Conservation (phyloP, 1,140 invertebrate genomes). For the Aphaenogaster ashmeadi region DNA sequence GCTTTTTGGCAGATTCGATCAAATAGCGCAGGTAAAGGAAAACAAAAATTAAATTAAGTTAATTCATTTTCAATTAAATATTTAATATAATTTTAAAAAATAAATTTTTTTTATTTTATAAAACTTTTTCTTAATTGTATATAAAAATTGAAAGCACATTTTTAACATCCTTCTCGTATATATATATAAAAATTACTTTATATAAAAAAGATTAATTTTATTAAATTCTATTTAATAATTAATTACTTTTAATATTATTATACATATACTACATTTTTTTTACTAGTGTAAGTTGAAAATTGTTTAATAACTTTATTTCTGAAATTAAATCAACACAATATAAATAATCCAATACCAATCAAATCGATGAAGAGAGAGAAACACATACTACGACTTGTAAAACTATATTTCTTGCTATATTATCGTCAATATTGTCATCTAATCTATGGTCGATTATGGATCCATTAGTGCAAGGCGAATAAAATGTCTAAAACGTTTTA, state of each 20-base stretch:
- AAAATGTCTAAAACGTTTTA: conserved; percentile 53
- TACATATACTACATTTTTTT: not conserved
- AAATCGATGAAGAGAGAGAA: not conserved
- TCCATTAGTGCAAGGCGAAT: conserved; percentile 47
- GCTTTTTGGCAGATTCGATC: conserved; percentile 98
- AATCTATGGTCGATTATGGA: conserved; percentile 48
- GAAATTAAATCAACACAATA: not conserved
- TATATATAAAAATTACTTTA: not conserved
- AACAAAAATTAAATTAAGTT: conserved; percentile 21
- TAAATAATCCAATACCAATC: not conserved
- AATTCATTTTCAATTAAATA: conserved; percentile 15
- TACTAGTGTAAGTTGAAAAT: not conserved
- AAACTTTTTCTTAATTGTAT: not conserved
- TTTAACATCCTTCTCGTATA: not conserved
- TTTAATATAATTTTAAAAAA: not conserved
- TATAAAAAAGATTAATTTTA: not conserved
- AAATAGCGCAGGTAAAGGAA: conserved; percentile 94
- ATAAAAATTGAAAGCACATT: not conserved
- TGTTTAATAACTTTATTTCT: conserved; percentile 15
- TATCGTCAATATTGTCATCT: conserved; percentile 16
- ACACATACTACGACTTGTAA: not conserved
- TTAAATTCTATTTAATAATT: not conserved
- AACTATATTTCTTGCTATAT: conserved; percentile 34
- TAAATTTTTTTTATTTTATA: not conserved
- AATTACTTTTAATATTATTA: not conserved